Evolutionary conservation across 2,797 vertebrate species (phyloP).

Genomic region (Spondyliosoma cantharus): DNA sequence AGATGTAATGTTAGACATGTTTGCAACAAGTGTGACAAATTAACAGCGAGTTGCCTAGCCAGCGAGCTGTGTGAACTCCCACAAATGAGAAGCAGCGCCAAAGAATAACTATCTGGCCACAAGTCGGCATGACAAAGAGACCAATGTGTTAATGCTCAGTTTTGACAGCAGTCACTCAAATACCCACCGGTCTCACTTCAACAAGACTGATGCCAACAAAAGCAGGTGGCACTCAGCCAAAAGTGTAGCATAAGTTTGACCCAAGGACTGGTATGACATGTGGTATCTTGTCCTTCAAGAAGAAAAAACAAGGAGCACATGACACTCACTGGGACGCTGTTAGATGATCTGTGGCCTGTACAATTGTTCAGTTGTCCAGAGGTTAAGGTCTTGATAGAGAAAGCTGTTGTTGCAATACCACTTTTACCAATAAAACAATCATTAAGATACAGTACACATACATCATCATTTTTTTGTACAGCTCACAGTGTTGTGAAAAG

Average conservation of each 20-base stretch:
- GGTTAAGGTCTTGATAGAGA: slow-evolving; percentile 34
- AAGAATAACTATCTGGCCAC: slow-evolving; percentile 46
- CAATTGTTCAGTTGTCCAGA: background rate
- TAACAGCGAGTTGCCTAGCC: slow-evolving; percentile 48
- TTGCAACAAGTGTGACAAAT: slow-evolving; percentile 67
- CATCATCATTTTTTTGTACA: background rate
- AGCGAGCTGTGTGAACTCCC: slow-evolving; percentile 29
- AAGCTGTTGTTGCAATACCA: background rate
- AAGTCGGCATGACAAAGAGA: slow-evolving; percentile 54
- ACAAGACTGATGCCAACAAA: slow-evolving; percentile 44
- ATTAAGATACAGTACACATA: background rate
- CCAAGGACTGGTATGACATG: slow-evolving; percentile 29
- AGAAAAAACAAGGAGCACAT: slow-evolving; percentile 42
- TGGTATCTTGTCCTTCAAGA: slow-evolving; percentile 53
- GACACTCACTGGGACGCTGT: slow-evolving; percentile 16
- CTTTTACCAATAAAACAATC: slow-evolving; percentile 18
- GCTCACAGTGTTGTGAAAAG: background rate
- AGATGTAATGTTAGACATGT: slow-evolving; percentile 54
- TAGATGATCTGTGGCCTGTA: slow-evolving; percentile 13
- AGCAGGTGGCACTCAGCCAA: slow-evolving; percentile 54
- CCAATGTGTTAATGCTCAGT: slow-evolving; percentile 48
- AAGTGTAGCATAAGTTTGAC: slow-evolving; percentile 21
- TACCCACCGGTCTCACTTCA: slow-evolving; percentile 38
- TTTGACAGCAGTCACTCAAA: slow-evolving; percentile 58
- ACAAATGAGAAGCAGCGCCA: slow-evolving; percentile 48